Evolutionary conservation across 2,113 vertebrate species (phyloP).

Genomic region (Geothlypis trichas): DNA sequence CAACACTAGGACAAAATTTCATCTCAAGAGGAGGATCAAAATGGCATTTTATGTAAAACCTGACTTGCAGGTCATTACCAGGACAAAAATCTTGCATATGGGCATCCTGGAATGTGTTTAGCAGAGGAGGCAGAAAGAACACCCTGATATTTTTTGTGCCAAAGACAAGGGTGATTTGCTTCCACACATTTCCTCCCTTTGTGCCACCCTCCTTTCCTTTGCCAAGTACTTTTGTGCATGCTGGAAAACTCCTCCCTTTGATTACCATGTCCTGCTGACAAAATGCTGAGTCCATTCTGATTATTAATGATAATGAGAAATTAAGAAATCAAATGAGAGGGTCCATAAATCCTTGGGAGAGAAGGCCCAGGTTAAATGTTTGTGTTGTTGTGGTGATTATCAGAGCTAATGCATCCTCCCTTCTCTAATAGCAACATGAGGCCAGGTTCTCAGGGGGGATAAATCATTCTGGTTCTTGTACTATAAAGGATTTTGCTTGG

Average conservation of each 20-base stretch:
- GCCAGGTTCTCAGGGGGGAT: background rate
- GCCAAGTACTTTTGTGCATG: background rate
- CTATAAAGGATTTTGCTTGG: background rate
- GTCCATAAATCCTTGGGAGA: background rate
- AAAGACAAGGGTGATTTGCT: background rate
- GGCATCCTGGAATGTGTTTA: background rate
- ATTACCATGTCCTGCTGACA: background rate
- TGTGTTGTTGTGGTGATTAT: background rate
- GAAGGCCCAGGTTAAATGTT: background rate
- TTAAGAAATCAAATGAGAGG: background rate
- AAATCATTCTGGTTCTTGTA: background rate
- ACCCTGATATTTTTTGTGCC: background rate
- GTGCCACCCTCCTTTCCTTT: background rate
- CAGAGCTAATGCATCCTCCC: background rate
- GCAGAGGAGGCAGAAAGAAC: background rate
- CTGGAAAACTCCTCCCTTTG: background rate
- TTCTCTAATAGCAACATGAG: background rate
- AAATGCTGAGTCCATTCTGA: background rate
- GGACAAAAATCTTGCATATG: background rate
- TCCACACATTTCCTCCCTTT: background rate
- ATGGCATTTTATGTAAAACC: background rate
- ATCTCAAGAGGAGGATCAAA: background rate
- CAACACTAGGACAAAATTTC: background rate
- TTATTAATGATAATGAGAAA: conserved; percentile 7
- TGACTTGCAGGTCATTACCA: background rate